Evolutionary conservation across 2,888 invertebrate species (phyloP), one percentile per base, ranked within the genome.

Genomic region (Limnephilus marmoratus): DNA sequence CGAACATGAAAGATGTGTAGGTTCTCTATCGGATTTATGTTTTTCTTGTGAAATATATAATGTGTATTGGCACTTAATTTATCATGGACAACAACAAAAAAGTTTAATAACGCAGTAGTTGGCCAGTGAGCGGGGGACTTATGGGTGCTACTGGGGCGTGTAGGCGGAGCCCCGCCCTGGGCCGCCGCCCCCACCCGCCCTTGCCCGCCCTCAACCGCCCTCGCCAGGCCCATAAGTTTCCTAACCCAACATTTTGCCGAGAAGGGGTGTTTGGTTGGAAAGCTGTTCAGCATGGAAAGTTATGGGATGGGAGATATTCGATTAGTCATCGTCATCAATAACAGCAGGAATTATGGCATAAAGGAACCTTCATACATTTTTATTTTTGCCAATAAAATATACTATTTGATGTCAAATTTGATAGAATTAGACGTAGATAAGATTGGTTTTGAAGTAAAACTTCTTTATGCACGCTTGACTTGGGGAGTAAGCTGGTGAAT

Each of bases 121-220:
- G 82, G n/a, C 13, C 3, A 34, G 31, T 83, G 37, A 18, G 7
- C 24, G 83, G 37, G 24, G 83, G 37, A 9, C 34, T 31, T 34
- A 37, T 37, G 83, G 18, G 83, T 34, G 37, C 83, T 37, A 31
- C 68, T 11, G 9, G 83, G 83, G 83, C 83, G 86, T 86, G 86
- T 45, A 15, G 86, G 86, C 49, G 41, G 86, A 45, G 86, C 86
- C 49, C 86, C 86, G 41, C 45, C 86, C 86, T 45, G 86, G n/a
- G 41, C 86, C 45, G n/a, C 85, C 68, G 68, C 82, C 82, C 31
- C 82, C 82, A 15, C 49, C 86, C 86, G 41, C 45, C 86, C 86
- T 45, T 45, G 41, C 86, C 45, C 68, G 68, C 82, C 86, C 86
- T 12, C 49, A n/a, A 49, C 45, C 68, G 68, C 82, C 86, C 86